Evolutionary conservation across 1,140 invertebrate genomes (phyloP).

Genomic region (Hycleus cichorii): DNA sequence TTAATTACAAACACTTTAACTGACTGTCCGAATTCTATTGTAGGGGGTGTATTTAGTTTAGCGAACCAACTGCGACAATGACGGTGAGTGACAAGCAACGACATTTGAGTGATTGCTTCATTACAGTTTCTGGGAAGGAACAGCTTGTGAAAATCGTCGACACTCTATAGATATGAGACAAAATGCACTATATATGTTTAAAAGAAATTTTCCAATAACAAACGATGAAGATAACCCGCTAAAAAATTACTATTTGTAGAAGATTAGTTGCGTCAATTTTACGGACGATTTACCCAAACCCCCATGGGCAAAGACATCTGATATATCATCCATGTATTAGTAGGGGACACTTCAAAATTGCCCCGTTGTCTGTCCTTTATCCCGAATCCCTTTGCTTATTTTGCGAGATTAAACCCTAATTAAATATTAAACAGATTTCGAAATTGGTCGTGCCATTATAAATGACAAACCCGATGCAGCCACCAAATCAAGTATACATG

Average conservation of each 20-base stretch:
- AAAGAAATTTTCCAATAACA: not conserved
- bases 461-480: slow-evolving; percentile 13
- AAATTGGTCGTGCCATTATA: slow-evolving; percentile 20
- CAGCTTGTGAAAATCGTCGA: slow-evolving; percentile 25
- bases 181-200: not conserved
- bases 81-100: slow-evolving; percentile 18
- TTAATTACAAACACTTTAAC: slow-evolving; percentile 16
- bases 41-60: slow-evolving; percentile 9
- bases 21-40: not conserved
- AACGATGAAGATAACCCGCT: not conserved
- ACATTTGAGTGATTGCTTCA: slow-evolving; percentile 26
- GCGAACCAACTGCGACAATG: slow-evolving; percentile 24
- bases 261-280: slow-evolving; percentile 4
- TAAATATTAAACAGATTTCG: slow-evolving; percentile 24
- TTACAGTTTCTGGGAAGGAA: slow-evolving; percentile 21
- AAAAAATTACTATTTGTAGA: not conserved
- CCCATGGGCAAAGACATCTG: slow-evolving; percentile 11
- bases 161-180: slow-evolving; percentile 16
- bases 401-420: slow-evolving; percentile 23
- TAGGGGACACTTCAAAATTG: slow-evolving; percentile 22
- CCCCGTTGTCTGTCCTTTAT: slow-evolving; percentile 7
- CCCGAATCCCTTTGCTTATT: slow-evolving; percentile 20
- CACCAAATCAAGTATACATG: not conserved
- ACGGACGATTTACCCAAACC: slow-evolving; percentile 3
- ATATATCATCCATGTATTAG: slow-evolving; percentile 10